Percentiles rank a stretch among this genome's conserved stretches.
These are phyloP conservation scores for Poeciliopsis prolifica DNA, from an alignment of 2,113 vertebrate species.

Conservation along the genomic window DNA sequence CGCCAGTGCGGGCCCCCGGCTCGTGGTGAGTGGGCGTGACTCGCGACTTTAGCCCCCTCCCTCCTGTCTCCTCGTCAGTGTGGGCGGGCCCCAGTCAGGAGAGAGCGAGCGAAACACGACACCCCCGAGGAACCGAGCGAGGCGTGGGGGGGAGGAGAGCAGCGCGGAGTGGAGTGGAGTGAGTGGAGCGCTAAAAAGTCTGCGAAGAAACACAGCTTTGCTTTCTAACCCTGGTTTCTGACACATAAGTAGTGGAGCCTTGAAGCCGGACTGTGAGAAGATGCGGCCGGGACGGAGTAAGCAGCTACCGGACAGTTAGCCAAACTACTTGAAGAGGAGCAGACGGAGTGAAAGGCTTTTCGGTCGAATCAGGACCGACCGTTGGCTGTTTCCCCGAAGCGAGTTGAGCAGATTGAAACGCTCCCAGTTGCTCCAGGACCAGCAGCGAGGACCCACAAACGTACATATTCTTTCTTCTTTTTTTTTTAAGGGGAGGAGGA, in stretches of 20 bases:
- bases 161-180: conserved; percentile 58
- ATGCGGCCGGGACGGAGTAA: conserved; percentile 73
- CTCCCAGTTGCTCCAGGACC: conserved; percentile 24
- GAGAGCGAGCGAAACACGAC: conserved; percentile 86
- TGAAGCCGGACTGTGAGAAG: conserved; percentile 66
- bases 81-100: conserved; percentile 76
- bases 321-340: conserved; percentile 55
- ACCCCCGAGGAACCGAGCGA: conserved; percentile 76
- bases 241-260: conserved; percentile 50
- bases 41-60: conserved; percentile 54
- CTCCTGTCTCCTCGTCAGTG: conserved; percentile 51
- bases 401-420: conserved; percentile 47
- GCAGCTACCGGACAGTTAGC: conserved; percentile 56
- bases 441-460: conserved; percentile 19
- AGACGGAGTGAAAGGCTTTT: conserved; percentile 11
- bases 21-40: conserved; percentile 81
- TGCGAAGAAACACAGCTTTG: conserved; percentile 64
- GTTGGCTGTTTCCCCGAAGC: conserved; percentile 41
- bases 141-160: conserved; percentile 56
- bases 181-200: conserved; percentile 74
- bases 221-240: conserved; percentile 47
- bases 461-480: background rate
- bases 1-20: conserved; percentile 66
- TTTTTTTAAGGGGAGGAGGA: background rate
- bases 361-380: conserved; percentile 59